Percentiles rank a stretch among this genome's conserved stretches.
phyloP scores from a whole-genome alignment of 2,797 vertebrate species.

The Garrulus glandarius region DNA sequence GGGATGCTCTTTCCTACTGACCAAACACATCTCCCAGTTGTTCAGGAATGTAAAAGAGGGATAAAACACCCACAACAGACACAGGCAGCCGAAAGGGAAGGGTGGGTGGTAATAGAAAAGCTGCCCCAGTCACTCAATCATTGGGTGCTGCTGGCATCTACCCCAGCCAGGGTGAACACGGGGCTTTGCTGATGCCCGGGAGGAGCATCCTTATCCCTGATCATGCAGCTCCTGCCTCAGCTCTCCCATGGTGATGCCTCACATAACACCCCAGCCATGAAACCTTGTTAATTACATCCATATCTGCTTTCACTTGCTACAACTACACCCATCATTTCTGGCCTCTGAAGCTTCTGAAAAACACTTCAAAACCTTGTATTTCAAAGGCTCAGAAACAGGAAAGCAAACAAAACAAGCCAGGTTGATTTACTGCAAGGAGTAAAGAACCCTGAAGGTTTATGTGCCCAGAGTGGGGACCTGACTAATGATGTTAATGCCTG shows the following conservation, averaged over 20 bases:
- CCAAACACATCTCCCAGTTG: background rate
- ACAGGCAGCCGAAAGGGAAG: background rate
- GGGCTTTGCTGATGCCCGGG: background rate
- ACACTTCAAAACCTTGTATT: background rate
- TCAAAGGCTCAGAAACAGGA: background rate
- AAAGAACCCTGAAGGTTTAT: slow-evolving; percentile 7
- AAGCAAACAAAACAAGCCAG: slow-evolving; percentile 33
- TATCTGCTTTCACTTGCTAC: background rate
- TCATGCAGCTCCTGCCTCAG: background rate
- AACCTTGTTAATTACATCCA: background rate
- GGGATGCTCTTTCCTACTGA: background rate
- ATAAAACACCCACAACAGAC: rapidly evolving
- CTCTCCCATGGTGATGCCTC: background rate
- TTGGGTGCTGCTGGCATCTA: background rate
- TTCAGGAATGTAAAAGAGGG: background rate
- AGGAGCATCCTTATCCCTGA: background rate
- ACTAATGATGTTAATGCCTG: slow-evolving; percentile 1
- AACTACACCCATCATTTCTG: background rate
- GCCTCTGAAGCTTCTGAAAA: background rate
- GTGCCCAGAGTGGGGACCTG: background rate
- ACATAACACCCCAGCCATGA: background rate
- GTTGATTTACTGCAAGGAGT: slow-evolving; percentile 12
- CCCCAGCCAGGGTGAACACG: rapidly evolving
- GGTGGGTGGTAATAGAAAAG: background rate
- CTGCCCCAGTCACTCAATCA: rapidly evolving